These are phyloP conservation scores for Euzophera pinguis DNA, from an alignment of 2,888 invertebrate species.

Conservation along the genomic window DNA sequence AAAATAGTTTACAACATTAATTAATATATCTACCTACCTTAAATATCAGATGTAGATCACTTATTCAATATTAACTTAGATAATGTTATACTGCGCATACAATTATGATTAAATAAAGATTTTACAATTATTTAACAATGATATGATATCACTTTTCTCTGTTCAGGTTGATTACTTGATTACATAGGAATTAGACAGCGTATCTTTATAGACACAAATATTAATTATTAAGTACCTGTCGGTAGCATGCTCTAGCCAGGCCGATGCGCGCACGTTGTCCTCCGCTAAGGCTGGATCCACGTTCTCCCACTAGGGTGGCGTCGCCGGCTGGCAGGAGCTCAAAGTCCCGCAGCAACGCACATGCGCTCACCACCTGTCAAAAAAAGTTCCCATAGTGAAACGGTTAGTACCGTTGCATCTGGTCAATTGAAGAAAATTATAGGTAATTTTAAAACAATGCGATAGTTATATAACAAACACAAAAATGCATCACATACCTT, in stretches of 20 bases:
- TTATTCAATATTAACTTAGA: neutral
- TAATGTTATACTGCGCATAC: neutral
- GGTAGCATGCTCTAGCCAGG: constrained; percentile 87
- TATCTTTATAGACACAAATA: no score
- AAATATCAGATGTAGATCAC: neutral
- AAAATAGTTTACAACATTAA: constrained; percentile 4
- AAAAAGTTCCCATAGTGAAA: neutral
- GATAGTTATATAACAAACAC: no score
- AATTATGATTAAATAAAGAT: neutral
- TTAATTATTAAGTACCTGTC: constrained; percentile 73
- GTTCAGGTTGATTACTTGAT: neutral
- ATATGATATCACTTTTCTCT: neutral
- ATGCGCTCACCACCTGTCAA: constrained; percentile 77
- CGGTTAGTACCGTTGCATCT: no score
- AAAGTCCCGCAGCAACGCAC: constrained; percentile 84
- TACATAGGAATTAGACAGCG: neutral
- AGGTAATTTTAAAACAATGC: no score
- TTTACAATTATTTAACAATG: neutral
- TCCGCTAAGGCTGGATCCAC: constrained; percentile 88
- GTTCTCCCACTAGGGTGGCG: constrained; percentile 86
- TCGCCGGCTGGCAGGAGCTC: constrained; percentile 86
- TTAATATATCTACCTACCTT: neutral
- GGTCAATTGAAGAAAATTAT: no score
- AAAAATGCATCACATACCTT: constrained; percentile 46
- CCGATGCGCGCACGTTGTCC: constrained; percentile 90